Conservation (phyloP, 1,140 invertebrate species). For the Cotesia vestalis region DNA sequence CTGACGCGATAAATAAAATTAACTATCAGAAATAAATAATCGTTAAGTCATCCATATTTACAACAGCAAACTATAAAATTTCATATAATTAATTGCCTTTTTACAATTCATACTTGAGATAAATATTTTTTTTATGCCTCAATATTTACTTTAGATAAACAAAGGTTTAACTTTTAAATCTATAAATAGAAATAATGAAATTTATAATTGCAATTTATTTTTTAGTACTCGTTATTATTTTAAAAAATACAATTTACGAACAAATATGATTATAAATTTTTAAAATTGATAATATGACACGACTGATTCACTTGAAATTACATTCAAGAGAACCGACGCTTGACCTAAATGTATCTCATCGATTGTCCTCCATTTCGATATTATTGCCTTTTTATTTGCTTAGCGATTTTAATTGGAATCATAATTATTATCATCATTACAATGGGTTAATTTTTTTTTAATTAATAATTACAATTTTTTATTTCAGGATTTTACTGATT, state of each 20-base stretch:
- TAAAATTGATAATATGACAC: background rate
- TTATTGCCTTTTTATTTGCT: too few species aligned
- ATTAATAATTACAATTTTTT: too few species aligned
- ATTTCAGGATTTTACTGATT: too few species aligned
- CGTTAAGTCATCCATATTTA: constrained; percentile 30
- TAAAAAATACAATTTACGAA: too few species aligned
- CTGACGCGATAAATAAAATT: constrained; percentile 41
- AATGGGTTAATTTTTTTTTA: too few species aligned
- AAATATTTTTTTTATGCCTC: too few species aligned
- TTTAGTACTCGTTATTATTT: too few species aligned
- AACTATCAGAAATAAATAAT: constrained; percentile 11
- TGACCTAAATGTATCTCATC: constrained; percentile 7
- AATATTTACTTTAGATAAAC: too few species aligned
- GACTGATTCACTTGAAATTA: background rate
- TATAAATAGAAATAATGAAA: constrained; percentile 10
- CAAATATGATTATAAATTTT: too few species aligned
- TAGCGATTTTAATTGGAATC: too few species aligned
- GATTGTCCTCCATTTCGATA: constrained; percentile 2
- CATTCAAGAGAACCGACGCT: background rate
- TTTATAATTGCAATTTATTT: constrained; percentile 14
- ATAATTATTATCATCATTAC: too few species aligned
- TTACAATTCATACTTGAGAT: constrained; percentile 2
- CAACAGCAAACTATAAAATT: background rate
- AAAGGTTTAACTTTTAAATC: constrained; percentile 11
- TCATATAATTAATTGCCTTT: constrained; percentile 7